Evolutionary conservation across 2,797 vertebrate species (phyloP).

Genomic region (Eleutherodactylus coqui): DNA sequence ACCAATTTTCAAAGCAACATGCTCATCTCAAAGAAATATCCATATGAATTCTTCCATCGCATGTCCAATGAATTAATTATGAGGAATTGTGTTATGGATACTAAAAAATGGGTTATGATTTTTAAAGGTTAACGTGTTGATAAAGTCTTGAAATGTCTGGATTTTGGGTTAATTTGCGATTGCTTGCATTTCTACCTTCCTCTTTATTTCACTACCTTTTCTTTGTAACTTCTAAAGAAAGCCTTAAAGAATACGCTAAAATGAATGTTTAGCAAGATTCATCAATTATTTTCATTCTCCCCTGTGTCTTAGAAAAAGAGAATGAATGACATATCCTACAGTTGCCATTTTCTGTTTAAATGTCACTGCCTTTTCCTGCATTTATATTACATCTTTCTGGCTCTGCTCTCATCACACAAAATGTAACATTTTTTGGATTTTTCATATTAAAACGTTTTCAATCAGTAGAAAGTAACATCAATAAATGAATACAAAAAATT

Average conservation of each 20-base stretch:
- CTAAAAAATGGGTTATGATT: background rate
- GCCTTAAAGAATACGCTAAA: background rate
- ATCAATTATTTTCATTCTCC: conserved; percentile 35
- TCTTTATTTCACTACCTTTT: background rate
- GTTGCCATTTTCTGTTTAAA: conserved; percentile 37
- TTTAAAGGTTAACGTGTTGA: background rate
- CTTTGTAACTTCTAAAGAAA: conserved; percentile 7
- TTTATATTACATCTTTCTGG: conserved; percentile 27
- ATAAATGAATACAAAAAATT: background rate
- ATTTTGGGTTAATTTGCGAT: background rate
- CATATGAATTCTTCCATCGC: background rate
- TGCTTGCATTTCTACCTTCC: background rate
- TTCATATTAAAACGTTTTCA: background rate
- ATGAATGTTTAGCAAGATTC: conserved; percentile 34
- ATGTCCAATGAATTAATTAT: background rate
- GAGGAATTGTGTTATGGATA: background rate
- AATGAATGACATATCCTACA: conserved; percentile 33
- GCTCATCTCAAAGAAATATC: background rate
- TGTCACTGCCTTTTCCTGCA: conserved; percentile 29
- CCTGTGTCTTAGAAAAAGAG: conserved; percentile 27
- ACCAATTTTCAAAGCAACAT: background rate
- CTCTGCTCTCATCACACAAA: background rate
- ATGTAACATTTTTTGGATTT: background rate
- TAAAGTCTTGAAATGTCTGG: background rate
- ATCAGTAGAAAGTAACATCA: background rate